Percentiles rank a stretch among this genome's conserved stretches.
Evolutionary conservation across 2,797 vertebrate genomes (phyloP).

Genomic region (Xenopus petersii): DNA sequence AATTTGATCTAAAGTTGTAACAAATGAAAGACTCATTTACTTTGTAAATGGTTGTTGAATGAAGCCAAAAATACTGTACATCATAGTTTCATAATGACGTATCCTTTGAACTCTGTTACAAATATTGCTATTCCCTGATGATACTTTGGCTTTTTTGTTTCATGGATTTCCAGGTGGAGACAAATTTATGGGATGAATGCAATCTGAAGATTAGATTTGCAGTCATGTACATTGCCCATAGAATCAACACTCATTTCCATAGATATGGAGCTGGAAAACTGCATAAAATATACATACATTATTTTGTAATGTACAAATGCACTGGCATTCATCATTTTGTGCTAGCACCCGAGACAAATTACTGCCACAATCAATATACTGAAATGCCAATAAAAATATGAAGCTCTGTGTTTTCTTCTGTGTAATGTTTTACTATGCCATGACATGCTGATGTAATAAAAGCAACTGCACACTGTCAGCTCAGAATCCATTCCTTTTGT

Average conservation of each 20-base stretch:
- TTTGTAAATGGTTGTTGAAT: constrained; percentile 25
- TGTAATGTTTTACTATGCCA: not conserved
- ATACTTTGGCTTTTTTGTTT: not conserved
- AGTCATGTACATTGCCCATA: constrained; percentile 7
- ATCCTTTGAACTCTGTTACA: not conserved
- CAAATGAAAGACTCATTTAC: constrained; percentile 29
- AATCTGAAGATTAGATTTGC: constrained; percentile 17
- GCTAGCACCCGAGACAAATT: not conserved
- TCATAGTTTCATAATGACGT: constrained; percentile 1
- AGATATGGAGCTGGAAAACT: constrained; percentile 1
- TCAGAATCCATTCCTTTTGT: too few relatives aligned
- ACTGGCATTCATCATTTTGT: not conserved
- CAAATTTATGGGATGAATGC: constrained; percentile 6
- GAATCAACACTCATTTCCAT: constrained; percentile 10
- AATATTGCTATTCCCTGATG: not conserved
- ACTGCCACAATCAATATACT: constrained; percentile 1
- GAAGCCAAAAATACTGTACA: constrained; percentile 7
- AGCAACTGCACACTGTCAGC: too few relatives aligned
- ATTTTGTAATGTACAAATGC: not conserved
- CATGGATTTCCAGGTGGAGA: not conserved
- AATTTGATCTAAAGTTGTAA: constrained; percentile 1
- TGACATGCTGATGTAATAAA: too few relatives aligned
- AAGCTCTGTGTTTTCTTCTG: not conserved
- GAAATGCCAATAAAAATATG: not conserved
- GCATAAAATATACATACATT: constrained; percentile 25